A percentile compares a stretch with the other conserved stretches of the same genome.
phyloP scores from a whole-genome alignment of 2,797 vertebrate species.

The Pachyuromys duprasi region DNA sequence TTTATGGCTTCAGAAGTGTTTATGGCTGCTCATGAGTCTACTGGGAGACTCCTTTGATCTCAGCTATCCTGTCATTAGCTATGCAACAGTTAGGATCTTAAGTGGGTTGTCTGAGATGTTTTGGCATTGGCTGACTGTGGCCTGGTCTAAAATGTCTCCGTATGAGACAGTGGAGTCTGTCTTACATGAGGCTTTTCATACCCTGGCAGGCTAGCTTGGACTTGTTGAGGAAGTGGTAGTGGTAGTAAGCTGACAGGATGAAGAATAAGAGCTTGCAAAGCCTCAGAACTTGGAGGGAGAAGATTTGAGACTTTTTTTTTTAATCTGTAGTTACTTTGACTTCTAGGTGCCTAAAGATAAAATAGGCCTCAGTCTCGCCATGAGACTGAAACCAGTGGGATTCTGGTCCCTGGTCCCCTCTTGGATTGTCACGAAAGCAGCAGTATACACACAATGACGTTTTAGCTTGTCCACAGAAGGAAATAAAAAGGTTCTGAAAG shows the following conservation, averaged over 20 bases:
- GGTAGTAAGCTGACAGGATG: background rate
- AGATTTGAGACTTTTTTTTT: background rate
- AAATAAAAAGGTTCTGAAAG: conserved; percentile 19
- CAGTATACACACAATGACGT: background rate
- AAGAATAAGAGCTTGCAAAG: background rate
- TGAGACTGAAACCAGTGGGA: background rate
- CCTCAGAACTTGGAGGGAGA: background rate
- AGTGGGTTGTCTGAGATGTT: background rate
- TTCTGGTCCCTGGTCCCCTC: background rate
- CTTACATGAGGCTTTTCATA: background rate
- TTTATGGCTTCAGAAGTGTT: background rate
- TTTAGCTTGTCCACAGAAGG: background rate
- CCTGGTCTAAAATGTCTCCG: background rate
- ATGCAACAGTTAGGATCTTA: background rate
- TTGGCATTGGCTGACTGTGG: background rate
- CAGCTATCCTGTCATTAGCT: background rate
- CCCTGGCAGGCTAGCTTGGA: background rate
- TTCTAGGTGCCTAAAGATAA: background rate
- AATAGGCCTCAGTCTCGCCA: background rate
- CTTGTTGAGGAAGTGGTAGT: background rate
- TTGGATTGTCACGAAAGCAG: background rate
- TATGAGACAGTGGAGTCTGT: background rate
- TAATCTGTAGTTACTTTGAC: background rate
- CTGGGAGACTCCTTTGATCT: background rate
- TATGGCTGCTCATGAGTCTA: background rate